Evolutionary conservation across 2,888 invertebrate species (phyloP), one percentile per base, ranked within the genome.

Genomic region (Cyclophora punctaria): DNA sequence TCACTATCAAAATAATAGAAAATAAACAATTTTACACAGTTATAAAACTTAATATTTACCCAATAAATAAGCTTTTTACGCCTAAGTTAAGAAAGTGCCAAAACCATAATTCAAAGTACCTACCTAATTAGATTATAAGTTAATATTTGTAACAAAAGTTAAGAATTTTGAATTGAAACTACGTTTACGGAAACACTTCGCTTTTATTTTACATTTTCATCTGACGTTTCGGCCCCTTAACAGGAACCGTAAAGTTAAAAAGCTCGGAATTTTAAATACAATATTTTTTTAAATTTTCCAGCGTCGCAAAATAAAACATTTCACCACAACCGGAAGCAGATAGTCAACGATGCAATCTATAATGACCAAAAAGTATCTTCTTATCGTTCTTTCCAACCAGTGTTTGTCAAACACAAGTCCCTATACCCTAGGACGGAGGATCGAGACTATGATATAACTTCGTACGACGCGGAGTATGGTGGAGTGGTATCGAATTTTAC

Each of bases 401-500:
- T 80, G 4, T 74, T 83, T 33, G 69, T 77, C 3, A 81, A 80
- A 61, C 83, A 77, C 44, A 85, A 84, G 58, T 64, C 74, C 0
- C 61, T 75, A 4, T 85, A 85, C 55, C 80, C 83, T 2, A 72
- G 75, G 54, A 63, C 73, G 42, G 83, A 84, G 35, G 85, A 82
- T 45, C 69, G 75, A 45, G 87, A 88, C 48, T 86, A 87, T 48
- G 87, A 88, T 62, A 78, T 83, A 55, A 83, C 78, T 33, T 80
- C 87, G 0, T 88, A 87, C 42, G 88, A 88, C 47, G 72, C 83
- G 0, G 88, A 87, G 50, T 88, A 88, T 48, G 85, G 85, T n/a
- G 87, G 77, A 5, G 83, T 88, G 20, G 83, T 86, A 0, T 85
- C 88, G 0, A 89, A 89, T 58, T 88, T 89, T 48, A 89, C 87